Evolutionary conservation across 2,797 vertebrate genomes (phyloP), one percentile per base, ranked within the genome.

Genomic region (Emydoidea blandingii): DNA sequence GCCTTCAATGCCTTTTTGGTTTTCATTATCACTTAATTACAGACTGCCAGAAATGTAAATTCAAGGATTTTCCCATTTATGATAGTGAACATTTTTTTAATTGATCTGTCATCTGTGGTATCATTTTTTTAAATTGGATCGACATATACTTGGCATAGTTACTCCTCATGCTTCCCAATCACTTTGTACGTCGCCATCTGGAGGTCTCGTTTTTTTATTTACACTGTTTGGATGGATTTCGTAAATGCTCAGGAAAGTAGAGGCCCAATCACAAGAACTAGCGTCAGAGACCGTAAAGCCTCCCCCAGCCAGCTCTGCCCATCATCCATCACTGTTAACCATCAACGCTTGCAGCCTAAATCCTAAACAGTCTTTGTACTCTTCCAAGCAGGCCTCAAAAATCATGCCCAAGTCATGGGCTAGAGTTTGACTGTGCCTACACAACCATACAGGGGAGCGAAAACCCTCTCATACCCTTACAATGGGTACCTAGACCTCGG

Each of bases 1-100:
- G 54, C 44, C 91, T 44, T 94, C 84, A 81, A 68, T 49, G 79
- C 62, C 88, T 91, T 95, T 47, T 47, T 85, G 49, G 18, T 85
- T 91, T 91, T 85, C 50, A 14, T 2, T 18, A 52, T 44, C 79
- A 44, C 62, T 21, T 59, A 72, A 78, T 12, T n/a, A 6, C 6
- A 89, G 5, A 76, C 11, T 27, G 41, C 2, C 11, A 41, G 87
- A 92, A 92, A 87, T 83, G 47, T 23, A 79, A 89, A 7, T 12
- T 81, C 81, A 8, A 79, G 3, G 1, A 34, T 62, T 93, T 79
- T 50, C 15, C 85, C 41, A 23, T 74, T 87, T 76, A 86, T 65
- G 6, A 79, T 11, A 76, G 2, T 27, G 37, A 47, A 88, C 16
- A 6, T 4, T 57, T 56, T 37, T 74, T 74, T 37, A 56, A 2